A percentile compares a stretch with the other conserved stretches of the same genome.
Conservation (phyloP, 2,888 invertebrate species). For the Hydrotaea cyrtoneurina region DNA sequence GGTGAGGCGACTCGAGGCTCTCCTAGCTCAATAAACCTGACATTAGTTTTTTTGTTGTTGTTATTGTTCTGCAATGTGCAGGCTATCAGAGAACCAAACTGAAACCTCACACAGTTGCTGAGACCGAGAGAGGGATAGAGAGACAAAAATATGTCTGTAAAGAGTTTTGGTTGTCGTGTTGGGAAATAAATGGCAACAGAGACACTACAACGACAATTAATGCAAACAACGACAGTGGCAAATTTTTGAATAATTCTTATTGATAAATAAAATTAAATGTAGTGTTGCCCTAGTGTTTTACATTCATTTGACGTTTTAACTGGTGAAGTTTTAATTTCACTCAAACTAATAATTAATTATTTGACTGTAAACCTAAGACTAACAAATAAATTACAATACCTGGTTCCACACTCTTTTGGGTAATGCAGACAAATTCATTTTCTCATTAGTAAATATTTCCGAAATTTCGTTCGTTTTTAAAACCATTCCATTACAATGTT, state of each 20-base stretch:
- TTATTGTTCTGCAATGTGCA: slow-evolving; percentile 32
- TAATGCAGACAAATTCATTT: too few relatives aligned
- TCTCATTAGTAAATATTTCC: too few relatives aligned
- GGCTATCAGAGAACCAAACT: not conserved
- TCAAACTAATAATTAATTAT: too few relatives aligned
- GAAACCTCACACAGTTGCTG: not conserved
- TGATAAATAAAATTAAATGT: not conserved
- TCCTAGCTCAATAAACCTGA: slow-evolving; percentile 21
- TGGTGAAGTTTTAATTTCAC: too few relatives aligned
- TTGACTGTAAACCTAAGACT: too few relatives aligned
- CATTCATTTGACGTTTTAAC: too few relatives aligned
- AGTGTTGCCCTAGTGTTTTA: slow-evolving; percentile 51
- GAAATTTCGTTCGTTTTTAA: too few relatives aligned
- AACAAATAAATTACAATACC: too few relatives aligned
- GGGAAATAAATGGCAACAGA: not conserved
- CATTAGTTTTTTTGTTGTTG: slow-evolving; percentile 16
- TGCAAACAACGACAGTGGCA: slow-evolving; percentile 8
- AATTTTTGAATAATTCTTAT: not conserved
- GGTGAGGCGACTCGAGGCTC: not conserved
- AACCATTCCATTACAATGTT: too few relatives aligned
- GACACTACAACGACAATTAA: slow-evolving; percentile 2
- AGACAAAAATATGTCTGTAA: not conserved
- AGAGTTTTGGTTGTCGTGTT: not conserved
- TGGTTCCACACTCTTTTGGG: too few relatives aligned
- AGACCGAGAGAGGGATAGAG: not conserved